phyloP scores from a whole-genome alignment of 2,797 vertebrate species.

The Adelosebastes latens region DNA sequence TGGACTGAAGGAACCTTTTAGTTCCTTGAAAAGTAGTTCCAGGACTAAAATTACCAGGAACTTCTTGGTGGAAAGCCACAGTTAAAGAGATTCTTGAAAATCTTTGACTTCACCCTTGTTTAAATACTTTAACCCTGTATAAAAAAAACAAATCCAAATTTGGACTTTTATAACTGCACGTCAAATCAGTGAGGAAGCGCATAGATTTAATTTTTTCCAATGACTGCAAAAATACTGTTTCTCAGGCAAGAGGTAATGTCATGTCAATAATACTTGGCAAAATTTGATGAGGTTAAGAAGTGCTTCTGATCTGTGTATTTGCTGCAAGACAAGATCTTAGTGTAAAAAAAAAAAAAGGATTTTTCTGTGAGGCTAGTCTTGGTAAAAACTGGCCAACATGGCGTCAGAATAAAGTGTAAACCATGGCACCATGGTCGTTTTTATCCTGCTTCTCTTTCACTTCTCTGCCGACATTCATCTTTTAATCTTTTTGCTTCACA shows the following conservation, averaged over 20 bases:
- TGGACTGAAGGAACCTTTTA: too few species aligned
- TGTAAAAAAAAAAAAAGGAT: not conserved
- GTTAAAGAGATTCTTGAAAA: not conserved
- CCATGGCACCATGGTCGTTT: conserved; percentile 32
- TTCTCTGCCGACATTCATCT: conserved; percentile 3
- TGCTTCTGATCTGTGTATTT: not conserved
- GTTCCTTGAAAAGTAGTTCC: too few species aligned
- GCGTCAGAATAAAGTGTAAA: conserved; percentile 1
- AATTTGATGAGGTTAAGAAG: not conserved
- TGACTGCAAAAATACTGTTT: not conserved
- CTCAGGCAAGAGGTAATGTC: not conserved
- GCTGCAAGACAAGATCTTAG: not conserved
- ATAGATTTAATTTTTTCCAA: not conserved
- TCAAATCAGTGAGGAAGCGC: not conserved
- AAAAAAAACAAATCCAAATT: not conserved
- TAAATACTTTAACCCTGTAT: not conserved
- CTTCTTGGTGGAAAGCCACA: not conserved
- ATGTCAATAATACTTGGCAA: not conserved
- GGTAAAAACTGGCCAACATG: not conserved
- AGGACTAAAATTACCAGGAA: too few species aligned
- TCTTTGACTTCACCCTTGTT: not conserved
- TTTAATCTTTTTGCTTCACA: not conserved
- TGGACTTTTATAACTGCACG: not conserved
- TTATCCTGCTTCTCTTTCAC: not conserved
- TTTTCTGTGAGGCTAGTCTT: not conserved